These are phyloP conservation scores for Pseudotriccus pelzelni DNA, from an alignment of 2,797 vertebrate species.

Conservation along the genomic window DNA sequence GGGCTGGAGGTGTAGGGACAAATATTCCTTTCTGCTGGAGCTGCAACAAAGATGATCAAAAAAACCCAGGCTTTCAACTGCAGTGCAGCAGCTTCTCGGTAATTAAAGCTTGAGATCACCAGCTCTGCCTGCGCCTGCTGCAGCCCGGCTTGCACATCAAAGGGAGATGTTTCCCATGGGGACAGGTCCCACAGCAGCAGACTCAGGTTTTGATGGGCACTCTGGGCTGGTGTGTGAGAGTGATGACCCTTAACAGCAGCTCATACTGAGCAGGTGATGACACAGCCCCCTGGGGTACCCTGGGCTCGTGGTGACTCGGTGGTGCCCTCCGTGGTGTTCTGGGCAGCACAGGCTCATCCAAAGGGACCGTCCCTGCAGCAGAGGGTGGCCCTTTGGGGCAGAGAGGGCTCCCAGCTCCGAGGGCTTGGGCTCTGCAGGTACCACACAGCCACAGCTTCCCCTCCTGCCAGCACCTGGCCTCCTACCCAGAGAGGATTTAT, in stretches of 20 bases:
- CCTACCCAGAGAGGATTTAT: slow-evolving; percentile 15
- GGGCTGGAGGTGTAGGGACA: not conserved
- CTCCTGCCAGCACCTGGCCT: not conserved
- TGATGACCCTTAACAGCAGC: not conserved
- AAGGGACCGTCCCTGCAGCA: not conserved
- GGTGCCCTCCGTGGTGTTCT: not conserved
- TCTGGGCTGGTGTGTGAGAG: fast-evolving
- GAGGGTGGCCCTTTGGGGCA: not conserved
- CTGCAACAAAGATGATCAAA: not conserved
- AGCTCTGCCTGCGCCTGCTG: not conserved
- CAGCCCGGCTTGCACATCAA: not conserved
- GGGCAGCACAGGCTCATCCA: not conserved
- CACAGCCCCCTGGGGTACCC: fast-evolving
- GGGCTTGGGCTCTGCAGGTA: not conserved
- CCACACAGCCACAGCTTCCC: not conserved
- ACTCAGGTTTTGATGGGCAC: not conserved
- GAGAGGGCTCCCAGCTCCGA: not conserved
- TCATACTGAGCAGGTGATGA: not conserved
- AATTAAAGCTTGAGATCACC: not conserved
- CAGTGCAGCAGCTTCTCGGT: not conserved
- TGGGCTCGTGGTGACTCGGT: fast-evolving
- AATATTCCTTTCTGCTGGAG: not conserved
- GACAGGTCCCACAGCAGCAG: not conserved
- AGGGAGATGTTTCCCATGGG: not conserved
- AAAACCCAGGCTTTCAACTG: not conserved